Conservation (phyloP, 2,113 vertebrate species). For the Microcebus griseorufus region DNA sequence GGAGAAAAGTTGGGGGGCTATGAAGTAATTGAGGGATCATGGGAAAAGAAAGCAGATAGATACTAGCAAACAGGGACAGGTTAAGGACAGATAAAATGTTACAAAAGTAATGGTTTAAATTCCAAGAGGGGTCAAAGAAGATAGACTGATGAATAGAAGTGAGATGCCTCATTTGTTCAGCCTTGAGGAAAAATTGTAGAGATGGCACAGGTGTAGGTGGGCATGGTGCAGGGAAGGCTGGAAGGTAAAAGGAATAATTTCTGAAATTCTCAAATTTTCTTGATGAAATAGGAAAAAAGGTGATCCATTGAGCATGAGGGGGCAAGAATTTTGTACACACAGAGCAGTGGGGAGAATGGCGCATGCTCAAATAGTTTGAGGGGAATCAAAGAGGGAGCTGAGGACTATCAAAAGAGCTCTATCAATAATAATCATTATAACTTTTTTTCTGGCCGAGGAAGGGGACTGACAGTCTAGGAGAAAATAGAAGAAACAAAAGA, state of each 20-base stretch:
- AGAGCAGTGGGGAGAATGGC: background rate
- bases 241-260: background rate
- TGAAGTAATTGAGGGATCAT: background rate
- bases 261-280: background rate
- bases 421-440: background rate
- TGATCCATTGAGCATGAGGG: background rate
- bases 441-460: background rate
- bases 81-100: background rate
- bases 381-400: background rate
- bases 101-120: background rate
- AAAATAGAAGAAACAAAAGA: background rate
- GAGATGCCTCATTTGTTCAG: background rate
- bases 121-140: background rate
- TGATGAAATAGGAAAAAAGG: background rate
- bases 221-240: accelerated
- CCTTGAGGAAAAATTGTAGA: background rate
- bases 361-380: background rate
- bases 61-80: background rate
- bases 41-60: background rate
- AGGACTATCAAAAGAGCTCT: background rate
- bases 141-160: background rate
- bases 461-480: background rate
- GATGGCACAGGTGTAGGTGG: background rate
- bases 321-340: background rate
- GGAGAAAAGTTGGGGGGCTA: background rate